A percentile compares a stretch with the other conserved stretches of the same genome.
These are phyloP conservation scores for Scophthalmus maximus DNA, from an alignment of 2,113 vertebrate genomes.

Conservation along the genomic window DNA sequence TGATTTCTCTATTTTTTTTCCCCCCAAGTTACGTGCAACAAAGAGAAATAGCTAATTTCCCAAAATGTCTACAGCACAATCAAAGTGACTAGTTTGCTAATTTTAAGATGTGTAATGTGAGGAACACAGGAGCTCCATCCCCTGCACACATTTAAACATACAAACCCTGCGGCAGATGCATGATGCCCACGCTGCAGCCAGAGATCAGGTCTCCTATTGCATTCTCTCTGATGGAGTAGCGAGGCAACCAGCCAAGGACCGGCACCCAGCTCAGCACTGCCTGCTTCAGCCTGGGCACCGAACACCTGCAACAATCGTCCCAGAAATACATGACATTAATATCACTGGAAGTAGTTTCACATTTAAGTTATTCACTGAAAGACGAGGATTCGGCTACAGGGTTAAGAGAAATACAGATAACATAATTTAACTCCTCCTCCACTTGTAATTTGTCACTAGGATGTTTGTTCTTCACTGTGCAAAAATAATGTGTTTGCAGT, in stretches of 20 bases:
- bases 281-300: slow-evolving; percentile 72
- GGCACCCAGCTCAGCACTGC: slow-evolving; percentile 84
- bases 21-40: too few relatives aligned
- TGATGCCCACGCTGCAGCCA: slow-evolving; percentile 93
- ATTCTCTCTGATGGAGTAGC: slow-evolving; percentile 89
- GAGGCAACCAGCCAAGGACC: slow-evolving; percentile 89
- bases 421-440: too few relatives aligned
- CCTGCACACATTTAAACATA: slow-evolving; percentile 4
- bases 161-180: slow-evolving; percentile 94
- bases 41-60: too few relatives aligned
- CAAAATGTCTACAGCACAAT: too few relatives aligned
- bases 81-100: too few relatives aligned
- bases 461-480: too few relatives aligned
- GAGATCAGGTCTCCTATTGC: slow-evolving; percentile 88
- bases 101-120: not conserved
- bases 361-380: too few relatives aligned
- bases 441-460: too few relatives aligned
- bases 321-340: not conserved
- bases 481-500: too few relatives aligned
- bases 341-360: not conserved
- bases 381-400: too few relatives aligned
- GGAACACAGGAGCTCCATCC: not conserved
- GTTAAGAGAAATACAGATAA: too few relatives aligned
- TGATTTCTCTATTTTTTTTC: too few relatives aligned
- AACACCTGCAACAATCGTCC: slow-evolving; percentile 82